Evolutionary conservation across 2,888 invertebrate species (phyloP).

Genomic region (Pseudanteris insignis): DNA sequence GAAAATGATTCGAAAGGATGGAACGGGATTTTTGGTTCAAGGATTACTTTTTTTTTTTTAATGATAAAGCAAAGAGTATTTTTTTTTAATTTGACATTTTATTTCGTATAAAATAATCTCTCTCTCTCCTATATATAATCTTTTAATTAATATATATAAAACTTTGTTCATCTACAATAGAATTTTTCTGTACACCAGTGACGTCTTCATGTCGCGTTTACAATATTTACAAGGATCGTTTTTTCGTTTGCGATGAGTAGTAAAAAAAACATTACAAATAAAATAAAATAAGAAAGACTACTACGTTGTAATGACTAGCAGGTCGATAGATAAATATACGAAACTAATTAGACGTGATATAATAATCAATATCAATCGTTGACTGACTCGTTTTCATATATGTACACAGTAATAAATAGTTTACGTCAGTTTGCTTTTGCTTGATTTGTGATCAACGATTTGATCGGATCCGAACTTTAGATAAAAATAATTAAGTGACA

Average conservation of each 20-base stretch:
- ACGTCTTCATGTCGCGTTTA: not conserved
- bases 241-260: conserved; percentile 13
- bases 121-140: conserved; percentile 43
- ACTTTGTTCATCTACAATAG: conserved; percentile 57
- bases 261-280: too few species aligned
- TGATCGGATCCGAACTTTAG: too few species aligned
- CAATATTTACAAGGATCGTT: conserved; percentile 31
- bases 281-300: conserved; percentile 4
- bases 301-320: conserved; percentile 56
- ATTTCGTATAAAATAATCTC: conserved; percentile 61
- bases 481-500: too few species aligned
- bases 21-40: not conserved
- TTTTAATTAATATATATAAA: conserved; percentile 46
- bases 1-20: conserved; percentile 1
- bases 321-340: conserved; percentile 29
- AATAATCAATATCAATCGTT: not conserved
- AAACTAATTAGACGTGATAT: not conserved
- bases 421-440: too few species aligned
- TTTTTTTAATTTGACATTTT: conserved; percentile 40
- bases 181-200: conserved; percentile 57
- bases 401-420: too few species aligned
- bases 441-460: too few species aligned
- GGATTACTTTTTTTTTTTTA: not conserved
- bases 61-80: conserved; percentile 6
- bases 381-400: conserved; percentile 8